Conservation (phyloP, 1,140 invertebrate genomes). For the Aphidius ervi region DNA sequence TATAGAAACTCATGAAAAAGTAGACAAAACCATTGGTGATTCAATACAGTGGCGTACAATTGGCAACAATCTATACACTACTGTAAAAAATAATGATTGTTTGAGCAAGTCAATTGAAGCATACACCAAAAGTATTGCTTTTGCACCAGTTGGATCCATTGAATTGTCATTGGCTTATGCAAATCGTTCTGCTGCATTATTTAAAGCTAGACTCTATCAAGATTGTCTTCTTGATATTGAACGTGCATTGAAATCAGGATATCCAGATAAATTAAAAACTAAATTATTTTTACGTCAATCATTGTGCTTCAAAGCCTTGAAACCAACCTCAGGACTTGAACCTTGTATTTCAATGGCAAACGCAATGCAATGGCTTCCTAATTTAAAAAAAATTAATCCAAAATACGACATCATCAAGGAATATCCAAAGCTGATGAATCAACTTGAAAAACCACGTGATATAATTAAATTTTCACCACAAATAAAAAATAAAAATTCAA, state of each 20-base stretch:
- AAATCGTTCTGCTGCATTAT: constrained; percentile 16
- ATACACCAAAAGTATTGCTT: constrained; percentile 8
- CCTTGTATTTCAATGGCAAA: background rate
- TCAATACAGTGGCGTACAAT: too few relatives aligned
- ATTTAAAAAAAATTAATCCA: too few relatives aligned
- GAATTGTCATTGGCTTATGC: constrained; percentile 18
- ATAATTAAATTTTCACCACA: background rate
- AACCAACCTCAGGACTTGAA: background rate
- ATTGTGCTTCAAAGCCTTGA: background rate
- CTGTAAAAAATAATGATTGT: too few relatives aligned
- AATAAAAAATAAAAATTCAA: background rate
- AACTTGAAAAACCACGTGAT: background rate
- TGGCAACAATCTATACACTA: too few relatives aligned
- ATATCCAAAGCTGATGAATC: background rate
- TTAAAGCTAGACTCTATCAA: constrained; percentile 5
- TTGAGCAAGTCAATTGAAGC: too few relatives aligned
- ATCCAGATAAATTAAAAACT: too few relatives aligned
- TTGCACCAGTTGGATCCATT: constrained; percentile 2
- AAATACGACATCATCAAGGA: too few relatives aligned
- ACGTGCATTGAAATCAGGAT: constrained; percentile 32
- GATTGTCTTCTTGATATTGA: constrained; percentile 18
- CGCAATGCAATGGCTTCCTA: background rate
- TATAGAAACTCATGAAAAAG: background rate
- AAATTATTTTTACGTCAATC: constrained; percentile 11
- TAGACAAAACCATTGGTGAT: background rate